phyloP scores from a whole-genome alignment of 1,140 invertebrate genomes.

The Adoxophyes honmai region DNA sequence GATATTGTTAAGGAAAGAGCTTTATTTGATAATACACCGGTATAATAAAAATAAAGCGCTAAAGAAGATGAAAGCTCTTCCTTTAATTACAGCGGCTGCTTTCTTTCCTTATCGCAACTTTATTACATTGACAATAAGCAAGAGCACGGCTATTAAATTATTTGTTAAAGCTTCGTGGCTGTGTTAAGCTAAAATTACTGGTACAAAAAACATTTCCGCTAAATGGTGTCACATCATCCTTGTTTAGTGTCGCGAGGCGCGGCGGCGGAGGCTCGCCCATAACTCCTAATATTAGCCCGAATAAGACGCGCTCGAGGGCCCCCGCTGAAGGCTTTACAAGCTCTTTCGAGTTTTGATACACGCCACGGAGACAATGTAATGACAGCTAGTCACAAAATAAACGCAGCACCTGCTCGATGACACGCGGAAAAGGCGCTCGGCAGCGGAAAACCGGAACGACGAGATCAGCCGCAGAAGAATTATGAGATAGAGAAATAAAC shows the following conservation, averaged over 20 bases:
- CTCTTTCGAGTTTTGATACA: not conserved
- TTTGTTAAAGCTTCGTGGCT: slow-evolving; percentile 27
- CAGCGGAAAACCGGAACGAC: too few species aligned
- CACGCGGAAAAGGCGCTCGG: too few species aligned
- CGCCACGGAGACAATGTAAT: too few species aligned
- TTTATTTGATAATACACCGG: too few species aligned
- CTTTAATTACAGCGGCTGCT: slow-evolving; percentile 62
- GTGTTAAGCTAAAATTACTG: slow-evolving; percentile 30
- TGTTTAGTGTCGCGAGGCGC: slow-evolving; percentile 30
- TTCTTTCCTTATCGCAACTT: slow-evolving; percentile 64
- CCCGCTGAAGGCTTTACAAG: slow-evolving; percentile 10
- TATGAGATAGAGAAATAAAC: not conserved
- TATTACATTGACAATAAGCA: slow-evolving; percentile 66
- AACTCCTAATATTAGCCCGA: slow-evolving; percentile 46
- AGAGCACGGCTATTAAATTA: slow-evolving; percentile 61
- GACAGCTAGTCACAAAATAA: too few species aligned
- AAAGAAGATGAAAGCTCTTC: slow-evolving; percentile 33
- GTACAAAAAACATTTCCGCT: slow-evolving; percentile 35
- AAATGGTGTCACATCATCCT: slow-evolving; percentile 43
- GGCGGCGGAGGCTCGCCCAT: slow-evolving; percentile 17
- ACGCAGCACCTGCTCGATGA: too few species aligned
- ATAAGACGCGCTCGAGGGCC: slow-evolving; percentile 28
- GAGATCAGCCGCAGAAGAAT: too few species aligned
- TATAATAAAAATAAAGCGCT: not conserved
- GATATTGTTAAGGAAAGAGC: too few species aligned